phyloP scores from a whole-genome alignment of 2,888 invertebrate genomes.

The Drosophila gaucha region DNA sequence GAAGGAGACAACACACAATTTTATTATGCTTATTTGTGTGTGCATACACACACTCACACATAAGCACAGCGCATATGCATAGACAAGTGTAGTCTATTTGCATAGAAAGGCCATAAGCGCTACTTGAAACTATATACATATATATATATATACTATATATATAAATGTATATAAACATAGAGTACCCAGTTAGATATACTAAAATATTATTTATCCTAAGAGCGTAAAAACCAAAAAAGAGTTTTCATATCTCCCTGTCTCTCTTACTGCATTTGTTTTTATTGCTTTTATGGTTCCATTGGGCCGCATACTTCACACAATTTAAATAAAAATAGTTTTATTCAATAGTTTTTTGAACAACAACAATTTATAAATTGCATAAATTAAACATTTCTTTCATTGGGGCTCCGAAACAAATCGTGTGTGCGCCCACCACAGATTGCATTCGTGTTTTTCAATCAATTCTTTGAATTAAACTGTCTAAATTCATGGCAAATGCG shows the following conservation, averaged over 20 bases:
- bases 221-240: constrained; percentile 19
- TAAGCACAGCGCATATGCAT: neutral
- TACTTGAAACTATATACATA: constrained; percentile 55
- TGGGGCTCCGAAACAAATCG: constrained; percentile 47
- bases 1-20: constrained; percentile 72
- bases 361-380: constrained; percentile 48
- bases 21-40: constrained; percentile 73
- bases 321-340: constrained; percentile 35
- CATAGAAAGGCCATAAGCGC: constrained; percentile 73
- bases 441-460: constrained; percentile 62
- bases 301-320: constrained; percentile 12
- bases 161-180: constrained; percentile 13
- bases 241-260: constrained; percentile 11
- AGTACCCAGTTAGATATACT: constrained; percentile 51
- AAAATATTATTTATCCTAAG: constrained; percentile 53
- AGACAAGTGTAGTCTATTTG: constrained; percentile 47
- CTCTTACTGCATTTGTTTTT: neutral
- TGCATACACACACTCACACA: constrained; percentile 3
- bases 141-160: neutral
- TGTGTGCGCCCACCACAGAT: constrained; percentile 53
- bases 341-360: constrained; percentile 31
- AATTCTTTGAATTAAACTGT: constrained; percentile 52
- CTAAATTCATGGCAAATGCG: constrained; percentile 58
- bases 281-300: constrained; percentile 6
- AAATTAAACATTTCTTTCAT: constrained; percentile 54